phyloP scores from a whole-genome alignment of 1,140 invertebrate species.

The Himalopsyche phryganea region DNA sequence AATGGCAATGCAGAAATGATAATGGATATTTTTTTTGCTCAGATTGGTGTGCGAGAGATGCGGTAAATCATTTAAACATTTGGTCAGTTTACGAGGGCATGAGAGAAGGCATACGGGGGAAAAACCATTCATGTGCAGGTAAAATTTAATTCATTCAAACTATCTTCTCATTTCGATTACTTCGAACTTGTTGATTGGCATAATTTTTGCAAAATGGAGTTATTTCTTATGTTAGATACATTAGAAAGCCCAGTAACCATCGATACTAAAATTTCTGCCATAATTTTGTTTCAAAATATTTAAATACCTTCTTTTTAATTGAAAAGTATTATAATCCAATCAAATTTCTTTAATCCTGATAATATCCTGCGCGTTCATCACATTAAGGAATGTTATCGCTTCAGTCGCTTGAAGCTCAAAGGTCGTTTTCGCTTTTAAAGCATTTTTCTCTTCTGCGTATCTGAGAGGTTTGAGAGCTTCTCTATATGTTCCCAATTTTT shows the following conservation, averaged over 20 bases:
- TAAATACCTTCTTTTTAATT: neutral
- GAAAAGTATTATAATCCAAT: too few relatives aligned
- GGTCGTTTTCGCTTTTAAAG: too few relatives aligned
- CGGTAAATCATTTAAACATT: conserved; percentile 99
- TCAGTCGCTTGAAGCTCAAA: too few relatives aligned
- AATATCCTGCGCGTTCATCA: neutral
- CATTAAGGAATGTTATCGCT: neutral
- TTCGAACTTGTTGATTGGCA: neutral
- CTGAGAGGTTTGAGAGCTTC: too few relatives aligned
- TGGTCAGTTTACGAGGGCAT: conserved; percentile 98
- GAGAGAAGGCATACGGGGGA: conserved; percentile 95
- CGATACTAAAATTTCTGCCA: neutral
- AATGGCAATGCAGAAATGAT: neutral
- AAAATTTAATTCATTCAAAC: neutral
- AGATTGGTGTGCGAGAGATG: conserved; percentile 98
- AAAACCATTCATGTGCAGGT: conserved; percentile 89
- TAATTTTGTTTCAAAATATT: neutral
- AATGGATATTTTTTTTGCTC: conserved; percentile 63
- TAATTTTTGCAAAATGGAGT: neutral
- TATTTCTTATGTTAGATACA: neutral
- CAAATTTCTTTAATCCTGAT: neutral
- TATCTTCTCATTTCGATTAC: neutral
- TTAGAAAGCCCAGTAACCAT: neutral
- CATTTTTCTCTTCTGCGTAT: too few relatives aligned
- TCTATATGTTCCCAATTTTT: neutral